phyloP scores from a whole-genome alignment of 2,888 invertebrate species.

The Nezara viridula region DNA sequence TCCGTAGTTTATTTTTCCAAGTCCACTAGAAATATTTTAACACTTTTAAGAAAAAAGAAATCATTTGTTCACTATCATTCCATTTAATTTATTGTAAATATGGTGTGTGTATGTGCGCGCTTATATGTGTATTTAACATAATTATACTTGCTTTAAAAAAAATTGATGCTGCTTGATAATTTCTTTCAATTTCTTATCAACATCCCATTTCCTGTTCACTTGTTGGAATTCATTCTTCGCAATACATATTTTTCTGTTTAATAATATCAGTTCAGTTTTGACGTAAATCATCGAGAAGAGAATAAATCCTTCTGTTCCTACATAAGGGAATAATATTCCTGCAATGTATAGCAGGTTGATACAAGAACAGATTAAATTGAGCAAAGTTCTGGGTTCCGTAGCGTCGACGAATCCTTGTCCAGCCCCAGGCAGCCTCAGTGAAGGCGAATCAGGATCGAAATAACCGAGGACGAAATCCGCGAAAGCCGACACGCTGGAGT shows the following conservation, averaged over 20 bases:
- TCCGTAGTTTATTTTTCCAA: too few relatives aligned
- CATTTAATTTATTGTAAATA: too few relatives aligned
- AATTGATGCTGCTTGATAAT: neutral
- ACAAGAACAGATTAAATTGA: neutral
- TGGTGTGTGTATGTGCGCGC: too few relatives aligned
- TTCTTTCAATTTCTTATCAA: neutral
- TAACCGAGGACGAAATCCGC: neutral
- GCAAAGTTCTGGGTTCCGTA: neutral
- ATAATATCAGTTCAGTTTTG: neutral
- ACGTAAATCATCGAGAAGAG: neutral
- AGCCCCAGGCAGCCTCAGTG: neutral
- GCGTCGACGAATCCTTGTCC: neutral
- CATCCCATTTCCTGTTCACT: neutral
- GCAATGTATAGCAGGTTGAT: too few relatives aligned
- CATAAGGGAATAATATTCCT: neutral
- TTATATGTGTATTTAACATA: too few relatives aligned
- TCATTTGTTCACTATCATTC: too few relatives aligned
- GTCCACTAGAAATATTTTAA: too few relatives aligned
- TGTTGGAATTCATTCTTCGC: neutral
- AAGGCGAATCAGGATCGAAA: neutral
- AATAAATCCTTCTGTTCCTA: neutral
- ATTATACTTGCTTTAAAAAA: constrained; percentile 14
- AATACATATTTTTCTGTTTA: neutral
- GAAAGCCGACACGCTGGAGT: neutral
- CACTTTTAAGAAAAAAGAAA: too few relatives aligned